Percentiles rank a stretch among this genome's conserved stretches.
Evolutionary conservation across 2,888 invertebrate species (phyloP).

Genomic region (Agrochola litura): DNA sequence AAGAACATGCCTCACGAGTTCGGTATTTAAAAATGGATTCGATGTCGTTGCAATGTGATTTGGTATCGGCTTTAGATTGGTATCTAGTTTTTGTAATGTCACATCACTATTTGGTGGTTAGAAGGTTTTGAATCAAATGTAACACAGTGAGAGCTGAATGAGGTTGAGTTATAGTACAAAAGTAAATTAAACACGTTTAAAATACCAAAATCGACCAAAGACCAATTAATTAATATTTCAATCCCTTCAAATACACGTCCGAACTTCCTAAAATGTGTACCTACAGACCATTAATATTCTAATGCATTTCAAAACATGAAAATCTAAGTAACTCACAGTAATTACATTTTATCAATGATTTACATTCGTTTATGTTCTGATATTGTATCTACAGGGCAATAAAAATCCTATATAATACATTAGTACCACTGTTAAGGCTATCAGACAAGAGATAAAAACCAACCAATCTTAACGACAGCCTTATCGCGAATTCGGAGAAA

Average conservation of each 20-base stretch:
- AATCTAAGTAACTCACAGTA: conserved; percentile 49
- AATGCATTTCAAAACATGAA: conserved; percentile 39
- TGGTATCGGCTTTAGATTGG: conserved; percentile 60
- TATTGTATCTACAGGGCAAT: conserved; percentile 76
- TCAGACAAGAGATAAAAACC: conserved; percentile 84
- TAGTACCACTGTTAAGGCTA: conserved; percentile 79
- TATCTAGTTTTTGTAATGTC: conserved; percentile 60
- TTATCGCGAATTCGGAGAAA: conserved; percentile 83
- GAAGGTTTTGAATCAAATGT: conserved; percentile 5
- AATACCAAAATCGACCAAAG: background rate
- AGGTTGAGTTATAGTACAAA: background rate
- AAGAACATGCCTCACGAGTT: conserved; percentile 77
- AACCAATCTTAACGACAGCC: conserved; percentile 84
- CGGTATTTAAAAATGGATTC: conserved; percentile 67
- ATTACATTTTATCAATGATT: conserved; percentile 72
- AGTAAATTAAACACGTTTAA: background rate
- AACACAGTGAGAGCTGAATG: background rate
- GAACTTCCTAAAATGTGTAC: background rate
- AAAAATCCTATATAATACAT: conserved; percentile 83
- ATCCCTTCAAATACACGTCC: background rate
- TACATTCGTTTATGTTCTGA: conserved; percentile 73
- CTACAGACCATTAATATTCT: background rate
- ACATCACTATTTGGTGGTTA: conserved; percentile 51
- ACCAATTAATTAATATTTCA: background rate
- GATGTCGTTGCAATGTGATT: conserved; percentile 62